These are phyloP conservation scores for Emydura subglobosa DNA, from an alignment of 2,113 vertebrate species.

Conservation along the genomic window DNA sequence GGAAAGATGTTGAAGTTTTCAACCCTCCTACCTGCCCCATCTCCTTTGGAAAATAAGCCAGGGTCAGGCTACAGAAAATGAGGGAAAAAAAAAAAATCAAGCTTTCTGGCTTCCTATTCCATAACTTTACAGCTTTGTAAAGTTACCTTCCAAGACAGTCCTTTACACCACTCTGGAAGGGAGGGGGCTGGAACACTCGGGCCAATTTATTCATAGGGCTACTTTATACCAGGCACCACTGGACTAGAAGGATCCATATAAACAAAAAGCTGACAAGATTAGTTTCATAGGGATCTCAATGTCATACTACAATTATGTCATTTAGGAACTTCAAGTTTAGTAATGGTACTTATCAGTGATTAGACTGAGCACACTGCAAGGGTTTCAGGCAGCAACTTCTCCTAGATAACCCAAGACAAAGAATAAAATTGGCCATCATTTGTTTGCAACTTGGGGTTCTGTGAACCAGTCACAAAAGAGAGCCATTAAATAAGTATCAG, in stretches of 20 bases:
- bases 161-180: neutral
- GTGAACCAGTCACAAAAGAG: neutral
- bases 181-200: neutral
- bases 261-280: no score
- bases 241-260: no score
- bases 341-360: neutral
- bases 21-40: neutral
- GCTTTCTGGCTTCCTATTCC: neutral
- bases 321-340: neutral
- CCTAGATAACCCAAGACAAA: neutral
- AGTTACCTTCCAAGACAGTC: neutral
- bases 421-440: neutral
- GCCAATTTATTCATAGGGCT: no score
- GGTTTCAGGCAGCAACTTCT: neutral
- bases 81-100: neutral
- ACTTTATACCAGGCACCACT: no score
- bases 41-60: neutral
- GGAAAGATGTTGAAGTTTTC: neutral
- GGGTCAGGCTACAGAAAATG: neutral
- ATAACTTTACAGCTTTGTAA: neutral
- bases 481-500: neutral
- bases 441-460: neutral
- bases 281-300: no score
- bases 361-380: neutral
- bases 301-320: neutral